A percentile compares a stretch with the other conserved stretches of the same genome.
phyloP scores from a whole-genome alignment of 2,888 invertebrate genomes.

The Drosophila yooni region DNA sequence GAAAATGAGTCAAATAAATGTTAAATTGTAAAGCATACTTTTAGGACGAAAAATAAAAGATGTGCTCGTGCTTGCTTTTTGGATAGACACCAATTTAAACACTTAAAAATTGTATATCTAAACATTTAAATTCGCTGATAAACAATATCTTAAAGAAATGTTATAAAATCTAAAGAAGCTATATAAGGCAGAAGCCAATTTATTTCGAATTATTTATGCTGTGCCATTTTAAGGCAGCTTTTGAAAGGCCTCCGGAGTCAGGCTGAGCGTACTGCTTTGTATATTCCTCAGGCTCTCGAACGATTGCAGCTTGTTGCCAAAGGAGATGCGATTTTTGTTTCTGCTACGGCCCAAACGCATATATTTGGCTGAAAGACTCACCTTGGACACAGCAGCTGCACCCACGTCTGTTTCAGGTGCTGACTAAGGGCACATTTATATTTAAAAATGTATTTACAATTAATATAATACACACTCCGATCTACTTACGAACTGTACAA shows the following conservation, averaged over 20 bases:
- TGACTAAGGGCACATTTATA: background rate
- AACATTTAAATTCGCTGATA: background rate
- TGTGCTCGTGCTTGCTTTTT: no score
- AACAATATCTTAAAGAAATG: background rate
- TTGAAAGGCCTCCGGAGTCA: slow-evolving; percentile 49
- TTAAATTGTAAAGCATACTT: background rate
- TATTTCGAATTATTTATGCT: background rate
- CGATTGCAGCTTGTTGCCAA: slow-evolving; percentile 30
- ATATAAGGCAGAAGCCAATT: background rate
- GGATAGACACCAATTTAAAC: no score
- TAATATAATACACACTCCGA: background rate
- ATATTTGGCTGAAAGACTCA: slow-evolving; percentile 24
- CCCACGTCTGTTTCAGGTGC: background rate
- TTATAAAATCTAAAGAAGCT: background rate
- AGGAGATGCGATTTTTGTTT: slow-evolving; percentile 1
- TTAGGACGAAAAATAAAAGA: background rate
- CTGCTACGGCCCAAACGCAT: slow-evolving; percentile 37
- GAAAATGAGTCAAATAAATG: background rate
- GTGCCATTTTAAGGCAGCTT: slow-evolving; percentile 20
- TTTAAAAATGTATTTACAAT: background rate
- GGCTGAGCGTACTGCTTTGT: slow-evolving; percentile 18
- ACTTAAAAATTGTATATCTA: no score
- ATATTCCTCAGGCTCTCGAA: slow-evolving; percentile 45
- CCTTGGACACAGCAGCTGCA: background rate
- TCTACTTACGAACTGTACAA: slow-evolving; percentile 25